A percentile compares a stretch with the other conserved stretches of the same genome.
phyloP scores from a whole-genome alignment of 2,888 invertebrate genomes.

The Gymnocheta viridis region DNA sequence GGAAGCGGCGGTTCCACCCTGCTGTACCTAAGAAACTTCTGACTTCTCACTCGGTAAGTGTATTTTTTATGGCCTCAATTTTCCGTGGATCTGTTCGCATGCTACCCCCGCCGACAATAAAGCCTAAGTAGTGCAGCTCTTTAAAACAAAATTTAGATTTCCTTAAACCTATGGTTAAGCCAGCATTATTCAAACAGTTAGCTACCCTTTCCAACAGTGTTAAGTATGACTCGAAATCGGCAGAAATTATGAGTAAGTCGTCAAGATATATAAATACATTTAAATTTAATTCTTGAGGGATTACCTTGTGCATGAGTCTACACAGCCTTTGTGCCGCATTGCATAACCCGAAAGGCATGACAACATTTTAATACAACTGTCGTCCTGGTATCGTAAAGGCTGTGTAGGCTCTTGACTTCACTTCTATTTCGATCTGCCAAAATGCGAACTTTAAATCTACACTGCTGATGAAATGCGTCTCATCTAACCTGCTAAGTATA shows the following conservation, averaged over 20 bases:
- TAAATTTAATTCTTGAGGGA: too few species aligned
- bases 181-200: too few species aligned
- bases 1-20: neutral
- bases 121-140: neutral
- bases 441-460: too few species aligned
- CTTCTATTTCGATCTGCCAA: too few species aligned
- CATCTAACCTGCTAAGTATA: too few species aligned
- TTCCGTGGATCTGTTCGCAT: neutral
- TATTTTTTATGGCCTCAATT: neutral
- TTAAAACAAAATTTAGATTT: neutral
- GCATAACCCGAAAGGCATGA: conserved; percentile 1
- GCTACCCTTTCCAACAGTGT: too few species aligned
- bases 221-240: neutral
- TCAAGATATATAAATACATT: too few species aligned
- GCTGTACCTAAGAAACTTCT: neutral
- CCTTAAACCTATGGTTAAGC: too few species aligned
- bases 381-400: neutral
- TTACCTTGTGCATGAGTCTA: too few species aligned
- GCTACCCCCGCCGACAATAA: neutral
- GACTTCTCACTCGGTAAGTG: neutral
- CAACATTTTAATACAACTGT: neutral
- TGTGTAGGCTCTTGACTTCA: neutral
- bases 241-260: too few species aligned
- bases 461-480: too few species aligned
- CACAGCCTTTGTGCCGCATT: conserved; percentile 13